phyloP scores from a whole-genome alignment of 2,113 vertebrate genomes.

The Nesoenas mayeri region DNA sequence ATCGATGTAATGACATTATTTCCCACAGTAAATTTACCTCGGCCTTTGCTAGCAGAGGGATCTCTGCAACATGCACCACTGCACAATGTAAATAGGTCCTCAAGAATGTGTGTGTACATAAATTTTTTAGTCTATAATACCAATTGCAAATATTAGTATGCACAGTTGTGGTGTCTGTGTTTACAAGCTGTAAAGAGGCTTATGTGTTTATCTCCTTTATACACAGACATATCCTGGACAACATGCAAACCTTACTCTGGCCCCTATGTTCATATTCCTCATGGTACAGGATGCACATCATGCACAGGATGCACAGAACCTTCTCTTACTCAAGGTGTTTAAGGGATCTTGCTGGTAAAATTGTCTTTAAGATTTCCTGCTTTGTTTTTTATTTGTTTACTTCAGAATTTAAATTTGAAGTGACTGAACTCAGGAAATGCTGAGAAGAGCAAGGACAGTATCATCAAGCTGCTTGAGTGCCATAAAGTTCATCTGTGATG shows the following conservation, averaged over 20 bases:
- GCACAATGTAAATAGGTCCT: slow-evolving; percentile 30
- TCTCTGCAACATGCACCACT: not conserved
- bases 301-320: too few species aligned
- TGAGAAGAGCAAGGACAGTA: not conserved
- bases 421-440: not conserved
- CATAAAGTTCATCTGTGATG: not conserved
- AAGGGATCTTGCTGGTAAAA: not conserved
- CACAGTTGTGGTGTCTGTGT: not conserved
- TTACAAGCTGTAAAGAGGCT: slow-evolving; percentile 41
- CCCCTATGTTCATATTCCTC: fast-evolving
- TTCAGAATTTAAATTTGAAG: not conserved
- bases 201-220: slow-evolving; percentile 13
- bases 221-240: slow-evolving; percentile 14
- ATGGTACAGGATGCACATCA: not conserved
- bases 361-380: not conserved
- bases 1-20: not conserved
- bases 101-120: not conserved
- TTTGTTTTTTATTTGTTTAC: not conserved
- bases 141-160: slow-evolving; percentile 30
- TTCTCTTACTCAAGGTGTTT: not conserved
- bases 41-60: not conserved
- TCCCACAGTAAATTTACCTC: slow-evolving; percentile 11
- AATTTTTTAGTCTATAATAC: not conserved
- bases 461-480: not conserved
- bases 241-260: not conserved